Conservation (phyloP, 2,113 vertebrate genomes). For the Corydoras maculifer region DNA sequence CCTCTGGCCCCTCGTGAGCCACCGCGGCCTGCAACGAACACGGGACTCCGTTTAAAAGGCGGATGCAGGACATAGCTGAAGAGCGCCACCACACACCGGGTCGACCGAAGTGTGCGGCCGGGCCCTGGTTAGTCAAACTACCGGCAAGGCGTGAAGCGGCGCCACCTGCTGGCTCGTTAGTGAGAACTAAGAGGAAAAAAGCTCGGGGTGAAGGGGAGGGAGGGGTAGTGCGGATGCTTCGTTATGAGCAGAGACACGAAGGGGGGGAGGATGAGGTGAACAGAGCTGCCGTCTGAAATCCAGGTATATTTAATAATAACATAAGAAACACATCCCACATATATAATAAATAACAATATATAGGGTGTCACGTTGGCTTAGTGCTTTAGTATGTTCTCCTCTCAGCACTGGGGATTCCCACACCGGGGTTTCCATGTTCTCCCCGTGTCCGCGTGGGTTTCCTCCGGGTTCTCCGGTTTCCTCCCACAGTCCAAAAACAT, state of each 20-base stretch:
- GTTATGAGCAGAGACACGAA: neutral
- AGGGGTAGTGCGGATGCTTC: neutral
- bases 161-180: neutral
- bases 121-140: constrained; percentile 24
- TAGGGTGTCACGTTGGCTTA: no score
- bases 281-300: constrained; percentile 2
- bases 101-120: constrained; percentile 17
- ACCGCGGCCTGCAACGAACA: constrained; percentile 80
- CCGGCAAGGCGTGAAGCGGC: neutral
- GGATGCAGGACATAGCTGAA: constrained; percentile 8
- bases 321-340: no score
- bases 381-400: no score
- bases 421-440: no score
- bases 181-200: constrained; percentile 6
- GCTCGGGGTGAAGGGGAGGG: neutral
- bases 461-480: no score
- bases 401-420: no score
- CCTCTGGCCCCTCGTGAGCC: constrained; percentile 73
- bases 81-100: constrained; percentile 19
- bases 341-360: no score
- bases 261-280: neutral
- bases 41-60: constrained; percentile 53
- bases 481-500: no score
- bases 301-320: constrained; percentile 1
- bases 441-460: no score